A percentile compares a stretch with the other conserved stretches of the same genome.
phyloP scores from a whole-genome alignment of 2,888 invertebrate genomes.

The Apocheima hispidaria region DNA sequence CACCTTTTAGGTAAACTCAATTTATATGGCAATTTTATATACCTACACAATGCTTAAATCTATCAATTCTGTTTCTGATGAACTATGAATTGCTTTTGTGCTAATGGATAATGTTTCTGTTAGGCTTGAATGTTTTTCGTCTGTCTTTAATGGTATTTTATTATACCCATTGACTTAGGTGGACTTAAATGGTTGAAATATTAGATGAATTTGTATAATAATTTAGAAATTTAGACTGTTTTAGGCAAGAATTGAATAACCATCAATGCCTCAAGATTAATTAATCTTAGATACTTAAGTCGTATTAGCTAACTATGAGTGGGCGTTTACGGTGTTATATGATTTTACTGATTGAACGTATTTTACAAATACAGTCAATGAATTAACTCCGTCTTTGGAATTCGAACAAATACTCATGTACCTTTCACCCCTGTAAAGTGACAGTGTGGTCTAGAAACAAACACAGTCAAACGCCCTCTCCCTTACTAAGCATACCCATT shows the following conservation, averaged over 20 bases:
- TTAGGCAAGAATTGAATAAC: constrained; percentile 14
- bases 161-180: constrained; percentile 1
- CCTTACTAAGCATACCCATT: too few relatives aligned
- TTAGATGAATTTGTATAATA: not conserved
- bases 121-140: constrained; percentile 3
- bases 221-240: constrained; percentile 9
- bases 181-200: constrained; percentile 8
- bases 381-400: too few relatives aligned
- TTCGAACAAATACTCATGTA: too few relatives aligned
- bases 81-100: constrained; percentile 13
- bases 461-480: too few relatives aligned
- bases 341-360: not conserved
- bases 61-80: constrained; percentile 6
- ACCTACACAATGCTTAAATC: constrained; percentile 7
- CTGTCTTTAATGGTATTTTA: constrained; percentile 13
- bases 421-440: too few relatives aligned
- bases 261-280: constrained; percentile 14
- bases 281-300: not conserved
- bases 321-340: constrained; percentile 7
- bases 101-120: not conserved
- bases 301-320: constrained; percentile 2
- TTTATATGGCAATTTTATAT: not conserved
- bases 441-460: too few relatives aligned
- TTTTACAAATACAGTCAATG: not conserved
- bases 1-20: constrained; percentile 13